phyloP scores from a whole-genome alignment of 2,888 invertebrate species.

The Cataglyphis albicans region DNA sequence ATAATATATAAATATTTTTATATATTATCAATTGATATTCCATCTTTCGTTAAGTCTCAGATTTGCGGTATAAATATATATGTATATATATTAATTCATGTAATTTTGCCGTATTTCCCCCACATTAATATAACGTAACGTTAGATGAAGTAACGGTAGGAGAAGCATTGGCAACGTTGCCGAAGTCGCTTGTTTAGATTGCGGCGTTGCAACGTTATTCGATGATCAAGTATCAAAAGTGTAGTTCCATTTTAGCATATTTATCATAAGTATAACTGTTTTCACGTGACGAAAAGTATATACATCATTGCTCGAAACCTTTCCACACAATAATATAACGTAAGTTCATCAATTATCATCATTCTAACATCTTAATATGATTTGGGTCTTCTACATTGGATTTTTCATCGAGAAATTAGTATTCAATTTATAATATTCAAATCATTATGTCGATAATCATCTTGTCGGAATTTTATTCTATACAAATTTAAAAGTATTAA shows the following conservation, averaged over 20 bases:
- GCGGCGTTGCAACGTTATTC: constrained; percentile 78
- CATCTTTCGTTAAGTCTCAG: not conserved
- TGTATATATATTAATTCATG: not conserved
- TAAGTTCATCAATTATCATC: constrained; percentile 65
- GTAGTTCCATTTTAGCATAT: constrained; percentile 70
- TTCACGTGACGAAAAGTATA: constrained; percentile 63
- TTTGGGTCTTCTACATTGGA: constrained; percentile 34
- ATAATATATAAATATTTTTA: not conserved
- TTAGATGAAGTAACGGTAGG: constrained; percentile 51
- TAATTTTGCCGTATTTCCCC: not conserved
- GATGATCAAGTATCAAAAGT: constrained; percentile 75
- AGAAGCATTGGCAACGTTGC: constrained; percentile 78
- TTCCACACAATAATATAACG: constrained; percentile 58
- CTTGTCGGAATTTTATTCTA: not conserved
- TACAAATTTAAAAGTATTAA: not conserved
- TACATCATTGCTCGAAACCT: constrained; percentile 54
- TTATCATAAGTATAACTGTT: constrained; percentile 71
- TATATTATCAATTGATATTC: not conserved
- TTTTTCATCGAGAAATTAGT: constrained; percentile 26
- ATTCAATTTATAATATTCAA: constrained; percentile 1
- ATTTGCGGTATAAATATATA: not conserved
- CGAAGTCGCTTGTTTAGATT: constrained; percentile 75
- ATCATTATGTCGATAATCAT: constrained; percentile 26
- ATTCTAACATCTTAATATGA: constrained; percentile 15
- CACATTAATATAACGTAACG: not conserved